These are phyloP conservation scores for Microcebus murinus DNA, from an alignment of 2,113 vertebrate species.

Conservation along the genomic window DNA sequence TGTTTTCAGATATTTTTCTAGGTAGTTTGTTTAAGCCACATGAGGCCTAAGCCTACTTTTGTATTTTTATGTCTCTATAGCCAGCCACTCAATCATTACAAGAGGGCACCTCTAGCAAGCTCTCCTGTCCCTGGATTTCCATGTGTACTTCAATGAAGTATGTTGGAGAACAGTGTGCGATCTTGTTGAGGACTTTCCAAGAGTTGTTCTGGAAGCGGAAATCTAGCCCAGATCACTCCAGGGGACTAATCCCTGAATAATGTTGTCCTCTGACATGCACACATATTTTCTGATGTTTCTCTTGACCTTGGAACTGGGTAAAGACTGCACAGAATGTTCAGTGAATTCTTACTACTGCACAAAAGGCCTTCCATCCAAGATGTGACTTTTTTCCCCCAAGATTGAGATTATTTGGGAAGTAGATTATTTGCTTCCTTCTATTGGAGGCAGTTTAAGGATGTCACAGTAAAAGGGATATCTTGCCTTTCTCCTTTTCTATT, in stretches of 20 bases:
- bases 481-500: neutral
- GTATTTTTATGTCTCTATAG: neutral
- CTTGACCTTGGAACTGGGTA: constrained; percentile 73
- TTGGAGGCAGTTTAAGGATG: neutral
- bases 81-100: neutral
- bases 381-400: neutral
- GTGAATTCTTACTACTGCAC: neutral
- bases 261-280: constrained; percentile 53
- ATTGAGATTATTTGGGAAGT: neutral
- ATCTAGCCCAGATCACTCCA: constrained; percentile 73
- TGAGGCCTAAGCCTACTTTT: neutral
- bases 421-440: neutral
- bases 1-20: neutral
- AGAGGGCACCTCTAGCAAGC: neutral
- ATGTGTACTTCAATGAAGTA: neutral
- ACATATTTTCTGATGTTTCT: constrained; percentile 67
- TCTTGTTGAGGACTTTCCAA: constrained; percentile 67
- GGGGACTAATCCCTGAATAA: constrained; percentile 72
- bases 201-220: constrained; percentile 64
- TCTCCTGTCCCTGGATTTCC: neutral
- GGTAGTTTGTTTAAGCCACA: neutral
- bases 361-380: neutral
- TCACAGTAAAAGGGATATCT: neutral
- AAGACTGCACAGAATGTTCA: constrained; percentile 61
- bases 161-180: neutral